These are phyloP conservation scores for Philopedon plagiatum DNA, from an alignment of 2,888 invertebrate genomes.

Conservation along the genomic window DNA sequence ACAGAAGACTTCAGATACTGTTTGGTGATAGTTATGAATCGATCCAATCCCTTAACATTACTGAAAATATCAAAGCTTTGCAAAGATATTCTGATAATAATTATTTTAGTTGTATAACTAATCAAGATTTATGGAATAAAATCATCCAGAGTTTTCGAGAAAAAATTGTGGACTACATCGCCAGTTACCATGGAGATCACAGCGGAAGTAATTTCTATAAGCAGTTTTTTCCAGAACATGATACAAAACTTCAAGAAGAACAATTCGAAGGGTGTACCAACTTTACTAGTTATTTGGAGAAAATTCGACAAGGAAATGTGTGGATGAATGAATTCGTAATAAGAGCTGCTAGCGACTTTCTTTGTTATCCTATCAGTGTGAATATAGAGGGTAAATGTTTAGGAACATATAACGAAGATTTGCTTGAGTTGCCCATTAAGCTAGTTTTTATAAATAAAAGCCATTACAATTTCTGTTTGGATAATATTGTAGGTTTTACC, in stretches of 20 bases:
- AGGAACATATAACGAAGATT: neutral
- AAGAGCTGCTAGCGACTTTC: slow-evolving; percentile 11
- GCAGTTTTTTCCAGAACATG: neutral
- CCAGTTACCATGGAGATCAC: neutral
- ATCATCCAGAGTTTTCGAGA: neutral
- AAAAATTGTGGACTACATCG: neutral
- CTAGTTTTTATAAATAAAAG: neutral
- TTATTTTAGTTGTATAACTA: neutral
- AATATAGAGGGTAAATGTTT: neutral
- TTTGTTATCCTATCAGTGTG: neutral
- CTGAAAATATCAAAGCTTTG: neutral
- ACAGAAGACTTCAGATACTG: neutral
- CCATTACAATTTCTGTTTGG: slow-evolving; percentile 2
- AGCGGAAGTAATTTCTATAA: neutral
- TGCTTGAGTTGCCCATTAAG: neutral
- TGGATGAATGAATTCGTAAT: slow-evolving; percentile 13
- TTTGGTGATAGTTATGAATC: neutral
- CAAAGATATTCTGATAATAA: neutral
- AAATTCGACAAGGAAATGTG: neutral
- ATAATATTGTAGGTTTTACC: neutral
- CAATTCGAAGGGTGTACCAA: neutral
- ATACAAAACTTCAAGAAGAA: neutral
- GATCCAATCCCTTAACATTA: neutral
- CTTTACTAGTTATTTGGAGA: neutral
- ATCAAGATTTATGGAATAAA: neutral